Evolutionary conservation across 2,888 invertebrate genomes (phyloP).

Genomic region (Phoronis australis): DNA sequence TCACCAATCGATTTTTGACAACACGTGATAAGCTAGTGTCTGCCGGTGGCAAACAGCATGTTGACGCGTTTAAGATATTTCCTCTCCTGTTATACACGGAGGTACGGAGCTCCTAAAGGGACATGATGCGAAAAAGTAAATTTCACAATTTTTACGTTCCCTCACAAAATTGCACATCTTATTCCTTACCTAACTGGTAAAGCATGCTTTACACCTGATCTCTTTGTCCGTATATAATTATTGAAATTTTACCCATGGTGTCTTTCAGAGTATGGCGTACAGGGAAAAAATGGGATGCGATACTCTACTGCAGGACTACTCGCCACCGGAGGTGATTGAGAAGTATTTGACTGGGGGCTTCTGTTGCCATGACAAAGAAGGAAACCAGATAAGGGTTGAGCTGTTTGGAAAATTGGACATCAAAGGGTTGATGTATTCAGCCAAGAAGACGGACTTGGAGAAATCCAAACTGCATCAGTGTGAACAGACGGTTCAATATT

Average conservation of each 20-base stretch:
- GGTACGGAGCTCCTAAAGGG: no score
- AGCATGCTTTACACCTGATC: no score
- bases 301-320: constrained; percentile 36
- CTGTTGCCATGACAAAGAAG: constrained; percentile 47
- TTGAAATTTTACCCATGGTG: neutral
- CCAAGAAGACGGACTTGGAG: constrained; percentile 42
- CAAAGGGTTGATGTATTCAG: constrained; percentile 49
- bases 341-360: constrained; percentile 48
- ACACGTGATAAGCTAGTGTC: no score
- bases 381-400: constrained; percentile 44
- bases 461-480: constrained; percentile 45
- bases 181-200: no score
- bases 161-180: no score
- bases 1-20: no score
- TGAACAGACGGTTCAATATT: constrained; percentile 38
- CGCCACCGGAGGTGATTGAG: constrained; percentile 42
- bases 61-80: no score
- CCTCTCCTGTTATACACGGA: no score
- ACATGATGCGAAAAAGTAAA: no score
- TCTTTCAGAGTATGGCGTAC: constrained; percentile 38
- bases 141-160: no score
- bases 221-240: constrained; percentile 5
- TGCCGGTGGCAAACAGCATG: no score
- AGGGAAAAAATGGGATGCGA: constrained; percentile 43
- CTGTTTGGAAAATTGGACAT: constrained; percentile 48